Percentiles rank a stretch among this genome's conserved stretches.
Conservation (phyloP, 2,797 vertebrate species). For the Catharus ustulatus region DNA sequence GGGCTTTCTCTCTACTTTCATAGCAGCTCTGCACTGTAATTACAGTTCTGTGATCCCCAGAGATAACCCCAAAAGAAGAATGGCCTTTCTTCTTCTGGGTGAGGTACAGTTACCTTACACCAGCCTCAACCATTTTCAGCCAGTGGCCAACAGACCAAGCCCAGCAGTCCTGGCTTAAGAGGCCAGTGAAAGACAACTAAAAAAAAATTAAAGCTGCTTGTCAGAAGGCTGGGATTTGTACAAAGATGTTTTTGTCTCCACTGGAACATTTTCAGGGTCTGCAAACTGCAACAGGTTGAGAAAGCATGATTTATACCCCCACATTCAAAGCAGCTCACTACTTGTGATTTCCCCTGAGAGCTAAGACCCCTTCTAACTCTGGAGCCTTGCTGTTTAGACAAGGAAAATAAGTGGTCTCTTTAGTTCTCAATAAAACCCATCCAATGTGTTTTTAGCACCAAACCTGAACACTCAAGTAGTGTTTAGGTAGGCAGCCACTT, state of each 20-base stretch:
- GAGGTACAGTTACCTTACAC: not conserved
- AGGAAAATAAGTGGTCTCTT: not conserved
- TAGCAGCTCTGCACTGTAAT: not conserved
- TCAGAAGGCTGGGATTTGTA: not conserved
- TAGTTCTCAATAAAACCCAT: not conserved
- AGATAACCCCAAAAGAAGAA: not conserved
- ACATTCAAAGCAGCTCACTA: not conserved
- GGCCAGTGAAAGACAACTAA: not conserved
- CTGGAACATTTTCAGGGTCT: not conserved
- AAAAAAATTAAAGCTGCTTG: not conserved
- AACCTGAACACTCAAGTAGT: slow-evolving; percentile 43
- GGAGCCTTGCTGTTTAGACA: not conserved
- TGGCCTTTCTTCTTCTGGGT: not conserved
- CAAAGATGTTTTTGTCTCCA: slow-evolving; percentile 29
- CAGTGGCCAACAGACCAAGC: not conserved
- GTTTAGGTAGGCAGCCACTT: not conserved
- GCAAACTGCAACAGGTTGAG: not conserved
- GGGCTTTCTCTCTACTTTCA: not conserved
- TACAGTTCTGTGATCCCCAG: slow-evolving; percentile 15
- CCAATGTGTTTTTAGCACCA: not conserved
- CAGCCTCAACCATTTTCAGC: not conserved
- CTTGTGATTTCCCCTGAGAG: not conserved
- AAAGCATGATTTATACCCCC: not conserved
- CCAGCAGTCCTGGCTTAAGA: not conserved
- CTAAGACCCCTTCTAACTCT: not conserved